Evolutionary conservation across 2,113 vertebrate genomes (phyloP), one percentile per base, ranked within the genome.

Genomic region (Merops nubicus): DNA sequence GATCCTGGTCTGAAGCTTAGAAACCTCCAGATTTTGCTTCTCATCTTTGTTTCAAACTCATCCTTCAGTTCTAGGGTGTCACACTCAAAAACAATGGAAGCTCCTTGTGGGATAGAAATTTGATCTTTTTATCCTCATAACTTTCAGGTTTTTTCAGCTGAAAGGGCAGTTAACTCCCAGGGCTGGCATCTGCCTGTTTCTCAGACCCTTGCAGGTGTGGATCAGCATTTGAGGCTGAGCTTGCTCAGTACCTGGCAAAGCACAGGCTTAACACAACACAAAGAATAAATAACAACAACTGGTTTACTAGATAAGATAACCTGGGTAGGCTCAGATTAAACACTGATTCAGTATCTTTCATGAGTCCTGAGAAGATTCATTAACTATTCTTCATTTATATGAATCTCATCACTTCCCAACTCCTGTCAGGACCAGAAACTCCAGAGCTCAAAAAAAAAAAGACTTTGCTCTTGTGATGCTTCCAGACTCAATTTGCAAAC

Each of bases 401-500:
- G 86, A 92, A 48, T 68, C 40, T 74, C 70, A 60, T 87, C 85
- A 82, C 73, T 94, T 88, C 56, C 33, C 87, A 91, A 11, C 56
- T 75, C 31, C 63, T 67, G 25, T 81, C 51, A 94, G 72, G 36
- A 94, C 25, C 60, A 96, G 84, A 92, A 96, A 57, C 51, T 80
- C 25, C 73, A 80, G 59, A 74, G 54, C 47, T 81, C 63, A 54
- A 92, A 85, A 54, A 92, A 85, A 84, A 78, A 79, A 54, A 31
- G 11, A 20, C 53, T 90, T 78, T 57, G 60, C 51, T 96, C 85
- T 97, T 89, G 73, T 85, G 86, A 96, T 78, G 76, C 34, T 94
- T 96, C 85, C 93, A 94, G 88, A 75, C 51, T 93, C 76, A 91
- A 94, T 97, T 95, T 93, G 86, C 60, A 96, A 96, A 96, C 93